Evolutionary conservation across 2,113 vertebrate genomes (phyloP).

Genomic region (Emydocephalus ijimae): DNA sequence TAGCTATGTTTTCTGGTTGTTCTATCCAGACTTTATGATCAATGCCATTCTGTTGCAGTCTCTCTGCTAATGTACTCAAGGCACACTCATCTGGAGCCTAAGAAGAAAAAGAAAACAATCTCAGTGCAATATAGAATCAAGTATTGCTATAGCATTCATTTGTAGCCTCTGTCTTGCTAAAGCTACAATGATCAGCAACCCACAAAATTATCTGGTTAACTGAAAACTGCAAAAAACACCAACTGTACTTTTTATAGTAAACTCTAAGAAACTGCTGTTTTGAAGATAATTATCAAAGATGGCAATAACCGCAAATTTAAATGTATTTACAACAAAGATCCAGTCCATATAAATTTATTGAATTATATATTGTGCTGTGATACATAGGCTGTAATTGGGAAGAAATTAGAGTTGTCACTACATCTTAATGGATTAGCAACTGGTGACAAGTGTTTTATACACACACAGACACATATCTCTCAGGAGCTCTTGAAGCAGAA

Average conservation of each 20-base stretch:
- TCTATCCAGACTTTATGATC: conserved; percentile 86
- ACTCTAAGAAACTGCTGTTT: not conserved
- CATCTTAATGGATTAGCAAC: not conserved
- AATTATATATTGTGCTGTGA: not conserved
- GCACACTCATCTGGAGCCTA: conserved; percentile 80
- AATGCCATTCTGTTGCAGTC: conserved; percentile 70
- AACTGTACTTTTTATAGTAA: not conserved
- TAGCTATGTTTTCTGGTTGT: conserved; percentile 85
- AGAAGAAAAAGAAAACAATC: not conserved
- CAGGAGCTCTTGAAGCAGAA: not conserved
- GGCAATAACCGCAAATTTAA: not conserved
- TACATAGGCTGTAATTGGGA: not conserved
- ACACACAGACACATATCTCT: not conserved
- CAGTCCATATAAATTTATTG: not conserved
- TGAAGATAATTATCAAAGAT: not conserved
- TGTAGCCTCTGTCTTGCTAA: not conserved
- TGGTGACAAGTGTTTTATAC: not conserved
- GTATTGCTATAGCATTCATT: not conserved
- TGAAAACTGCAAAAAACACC: not conserved
- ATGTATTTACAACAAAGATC: not conserved
- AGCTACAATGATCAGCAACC: not conserved
- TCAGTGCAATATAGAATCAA: not conserved
- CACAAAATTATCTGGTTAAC: not conserved
- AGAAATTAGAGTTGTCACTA: not conserved
- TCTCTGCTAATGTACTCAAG: conserved; percentile 72